Evolutionary conservation across 2,888 invertebrate genomes (phyloP).

Genomic region (Caenorhabditis sp.): DNA sequence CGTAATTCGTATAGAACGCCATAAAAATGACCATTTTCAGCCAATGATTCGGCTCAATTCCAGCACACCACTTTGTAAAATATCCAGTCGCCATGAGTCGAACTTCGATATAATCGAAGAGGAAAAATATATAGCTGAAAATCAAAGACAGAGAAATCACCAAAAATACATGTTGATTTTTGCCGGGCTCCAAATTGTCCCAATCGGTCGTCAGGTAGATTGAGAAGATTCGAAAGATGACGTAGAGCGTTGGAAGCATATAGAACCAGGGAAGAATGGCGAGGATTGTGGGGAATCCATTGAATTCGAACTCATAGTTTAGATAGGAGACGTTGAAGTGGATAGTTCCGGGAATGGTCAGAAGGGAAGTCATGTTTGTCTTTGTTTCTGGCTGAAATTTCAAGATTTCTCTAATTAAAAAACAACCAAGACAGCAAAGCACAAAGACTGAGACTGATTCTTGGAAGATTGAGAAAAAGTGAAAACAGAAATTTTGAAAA

Average conservation of each 20-base stretch:
- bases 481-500: neutral
- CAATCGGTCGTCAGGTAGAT: conserved; percentile 39
- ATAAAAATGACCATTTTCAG: conserved; percentile 28
- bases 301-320: conserved; percentile 28
- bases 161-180: conserved; percentile 32
- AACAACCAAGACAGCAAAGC: neutral
- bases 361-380: conserved; percentile 6
- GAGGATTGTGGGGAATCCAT: conserved; percentile 42
- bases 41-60: conserved; percentile 34
- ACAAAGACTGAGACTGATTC: neutral
- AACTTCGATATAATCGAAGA: conserved; percentile 27
- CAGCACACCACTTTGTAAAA: conserved; percentile 40
- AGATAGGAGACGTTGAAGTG: conserved; percentile 48
- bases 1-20: conserved; percentile 34
- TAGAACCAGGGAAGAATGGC: conserved; percentile 51
- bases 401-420: neutral
- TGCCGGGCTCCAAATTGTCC: conserved; percentile 29
- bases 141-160: conserved; percentile 10
- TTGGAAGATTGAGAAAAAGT: neutral
- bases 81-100: conserved; percentile 38
- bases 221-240: conserved; percentile 24
- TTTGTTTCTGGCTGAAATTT: too few relatives aligned
- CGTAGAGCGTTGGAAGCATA: conserved; percentile 40
- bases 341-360: conserved; percentile 19
- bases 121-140: conserved; percentile 15